phyloP scores from a whole-genome alignment of 2,888 invertebrate species.

The Steromphala cineraria region DNA sequence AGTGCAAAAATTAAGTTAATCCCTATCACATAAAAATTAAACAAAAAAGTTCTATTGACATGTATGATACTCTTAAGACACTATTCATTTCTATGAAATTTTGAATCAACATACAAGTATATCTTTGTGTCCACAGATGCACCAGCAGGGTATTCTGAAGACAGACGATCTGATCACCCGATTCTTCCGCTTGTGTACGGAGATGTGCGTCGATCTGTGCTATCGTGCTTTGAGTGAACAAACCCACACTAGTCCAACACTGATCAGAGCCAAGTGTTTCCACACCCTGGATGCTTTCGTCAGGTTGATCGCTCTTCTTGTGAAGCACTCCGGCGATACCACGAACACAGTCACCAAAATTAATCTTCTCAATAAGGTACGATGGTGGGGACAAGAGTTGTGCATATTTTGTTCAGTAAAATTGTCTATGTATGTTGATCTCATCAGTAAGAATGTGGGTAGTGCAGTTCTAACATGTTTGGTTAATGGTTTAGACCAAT shows the following conservation, averaged over 20 bases:
- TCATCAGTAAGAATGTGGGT: too few relatives aligned
- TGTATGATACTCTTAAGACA: too few relatives aligned
- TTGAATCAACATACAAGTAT: background rate
- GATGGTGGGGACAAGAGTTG: background rate
- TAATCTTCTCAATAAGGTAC: conserved; percentile 94
- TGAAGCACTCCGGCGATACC: conserved; percentile 81
- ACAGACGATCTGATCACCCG: conserved; percentile 97
- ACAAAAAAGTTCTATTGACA: too few relatives aligned
- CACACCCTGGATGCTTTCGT: conserved; percentile 96
- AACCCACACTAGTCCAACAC: conserved; percentile 77
- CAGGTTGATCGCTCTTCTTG: conserved; percentile 92
- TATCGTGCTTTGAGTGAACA: conserved; percentile 89
- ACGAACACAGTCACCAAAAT: conserved; percentile 96
- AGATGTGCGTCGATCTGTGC: conserved; percentile 96
- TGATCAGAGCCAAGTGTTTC: conserved; percentile 92
- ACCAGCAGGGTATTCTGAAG: conserved; percentile 94
- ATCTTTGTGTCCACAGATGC: conserved; percentile 82
- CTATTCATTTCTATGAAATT: too few relatives aligned
- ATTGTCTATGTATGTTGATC: too few relatives aligned
- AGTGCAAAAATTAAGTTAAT: too few relatives aligned
- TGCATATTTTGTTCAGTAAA: too few relatives aligned
- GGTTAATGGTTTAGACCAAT: too few relatives aligned
- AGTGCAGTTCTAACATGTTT: too few relatives aligned
- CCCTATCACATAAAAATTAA: too few relatives aligned
- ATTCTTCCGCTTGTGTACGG: conserved; percentile 96